Percentiles rank a stretch among this genome's conserved stretches.
Conservation (phyloP, 2,113 vertebrate species). For the Gymnocephalus cernua region DNA sequence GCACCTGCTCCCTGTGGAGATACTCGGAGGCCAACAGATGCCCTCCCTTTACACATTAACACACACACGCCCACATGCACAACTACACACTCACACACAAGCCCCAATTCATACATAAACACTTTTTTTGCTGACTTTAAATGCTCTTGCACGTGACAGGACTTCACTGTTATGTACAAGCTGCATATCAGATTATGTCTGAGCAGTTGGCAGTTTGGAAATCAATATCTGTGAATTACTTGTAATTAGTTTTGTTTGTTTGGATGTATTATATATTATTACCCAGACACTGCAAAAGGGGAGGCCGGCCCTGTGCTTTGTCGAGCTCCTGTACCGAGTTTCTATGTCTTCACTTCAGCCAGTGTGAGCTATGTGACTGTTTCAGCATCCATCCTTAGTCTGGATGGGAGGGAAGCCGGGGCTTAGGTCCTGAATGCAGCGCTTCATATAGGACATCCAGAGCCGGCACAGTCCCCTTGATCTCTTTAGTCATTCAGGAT, state of each 20-base stretch:
- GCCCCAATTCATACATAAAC: conserved; percentile 76
- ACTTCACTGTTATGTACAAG: background rate
- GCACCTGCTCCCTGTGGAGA: conserved; percentile 92
- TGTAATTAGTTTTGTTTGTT: background rate
- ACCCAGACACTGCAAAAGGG: background rate
- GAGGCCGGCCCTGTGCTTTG: background rate
- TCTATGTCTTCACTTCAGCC: conserved; percentile 1
- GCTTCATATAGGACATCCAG: conserved; percentile 57
- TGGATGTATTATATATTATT: background rate
- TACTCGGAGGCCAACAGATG: conserved; percentile 86
- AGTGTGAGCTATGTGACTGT: conserved; percentile 49
- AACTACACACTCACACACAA: conserved; percentile 62
- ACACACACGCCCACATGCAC: conserved; percentile 31
- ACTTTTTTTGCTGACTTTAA: conserved; percentile 51
- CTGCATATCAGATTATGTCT: conserved; percentile 8
- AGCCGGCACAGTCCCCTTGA: conserved; percentile 70
- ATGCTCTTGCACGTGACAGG: conserved; percentile 31
- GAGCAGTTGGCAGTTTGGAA: background rate
- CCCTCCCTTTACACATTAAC: conserved; percentile 74
- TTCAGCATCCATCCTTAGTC: conserved; percentile 48
- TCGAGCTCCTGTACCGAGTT: background rate
- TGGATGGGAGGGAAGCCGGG: conserved; percentile 37
- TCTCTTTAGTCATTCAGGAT: conserved; percentile 71
- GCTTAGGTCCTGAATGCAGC: conserved; percentile 69
- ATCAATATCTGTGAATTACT: background rate